These are phyloP conservation scores for Parnassius glacialis DNA, from an alignment of 2,888 invertebrate species.

Conservation along the genomic window DNA sequence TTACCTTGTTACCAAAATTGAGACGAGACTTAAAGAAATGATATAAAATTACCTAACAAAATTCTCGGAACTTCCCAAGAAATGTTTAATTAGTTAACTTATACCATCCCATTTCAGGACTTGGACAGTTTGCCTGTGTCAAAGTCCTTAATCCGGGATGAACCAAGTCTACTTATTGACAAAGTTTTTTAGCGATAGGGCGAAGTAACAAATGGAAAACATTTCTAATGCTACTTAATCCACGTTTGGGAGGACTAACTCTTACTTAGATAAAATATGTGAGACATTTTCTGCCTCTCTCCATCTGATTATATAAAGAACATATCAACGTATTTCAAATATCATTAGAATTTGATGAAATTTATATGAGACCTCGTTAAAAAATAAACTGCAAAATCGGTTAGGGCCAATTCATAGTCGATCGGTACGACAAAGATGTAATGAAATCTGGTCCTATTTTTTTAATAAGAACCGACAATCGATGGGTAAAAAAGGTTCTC, in stretches of 20 bases:
- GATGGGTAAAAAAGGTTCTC: too few relatives aligned
- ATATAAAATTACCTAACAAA: neutral
- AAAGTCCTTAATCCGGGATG: slow-evolving; percentile 4
- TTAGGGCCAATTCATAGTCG: too few relatives aligned
- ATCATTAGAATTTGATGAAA: too few relatives aligned
- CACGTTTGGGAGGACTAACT: neutral
- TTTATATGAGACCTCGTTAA: too few relatives aligned
- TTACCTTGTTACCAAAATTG: neutral
- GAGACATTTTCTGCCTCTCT: too few relatives aligned
- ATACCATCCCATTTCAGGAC: neutral
- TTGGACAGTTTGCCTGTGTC: slow-evolving; percentile 3
- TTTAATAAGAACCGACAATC: too few relatives aligned
- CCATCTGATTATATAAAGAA: too few relatives aligned
- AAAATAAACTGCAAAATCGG: too few relatives aligned
- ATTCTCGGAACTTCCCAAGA: slow-evolving; percentile 4
- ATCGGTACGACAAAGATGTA: too few relatives aligned
- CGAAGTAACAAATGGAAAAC: slow-evolving; percentile 10
- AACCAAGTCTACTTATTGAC: slow-evolving; percentile 19
- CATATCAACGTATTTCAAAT: too few relatives aligned
- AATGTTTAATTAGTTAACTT: slow-evolving; percentile 14
- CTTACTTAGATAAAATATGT: too few relatives aligned
- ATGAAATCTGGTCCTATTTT: too few relatives aligned
- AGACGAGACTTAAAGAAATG: neutral
- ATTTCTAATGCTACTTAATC: slow-evolving; percentile 7
- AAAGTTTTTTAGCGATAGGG: slow-evolving; percentile 18